Conservation (phyloP, 1,140 invertebrate genomes). For the Steinernema khuongi region DNA sequence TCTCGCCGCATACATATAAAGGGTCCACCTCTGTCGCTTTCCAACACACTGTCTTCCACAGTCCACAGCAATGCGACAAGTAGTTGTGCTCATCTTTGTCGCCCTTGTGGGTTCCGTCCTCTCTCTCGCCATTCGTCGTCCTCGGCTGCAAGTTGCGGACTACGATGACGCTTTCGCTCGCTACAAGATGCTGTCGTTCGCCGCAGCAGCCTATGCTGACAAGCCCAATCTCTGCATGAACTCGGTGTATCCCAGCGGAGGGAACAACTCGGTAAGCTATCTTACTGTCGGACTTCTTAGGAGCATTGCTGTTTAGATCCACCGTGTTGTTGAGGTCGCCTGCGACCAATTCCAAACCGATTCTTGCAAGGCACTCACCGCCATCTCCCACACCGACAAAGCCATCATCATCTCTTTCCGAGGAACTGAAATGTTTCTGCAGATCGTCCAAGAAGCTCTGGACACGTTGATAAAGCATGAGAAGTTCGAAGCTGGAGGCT, state of each 20-base stretch:
- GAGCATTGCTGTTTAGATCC: too few species aligned
- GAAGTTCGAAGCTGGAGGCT: conserved; percentile 35
- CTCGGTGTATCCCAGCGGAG: conserved; percentile 32
- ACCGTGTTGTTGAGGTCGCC: conserved; percentile 22
- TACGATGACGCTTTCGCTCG: conserved; percentile 40
- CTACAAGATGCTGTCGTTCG: conserved; percentile 37
- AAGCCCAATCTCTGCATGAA: conserved; percentile 35
- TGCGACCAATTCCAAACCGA: conserved; percentile 38
- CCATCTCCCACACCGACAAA: conserved; percentile 32
- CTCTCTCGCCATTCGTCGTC: too few species aligned
- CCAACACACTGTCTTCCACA: too few species aligned
- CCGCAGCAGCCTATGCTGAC: conserved; percentile 40
- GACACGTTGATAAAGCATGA: conserved; percentile 22
- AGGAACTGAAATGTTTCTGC: conserved; percentile 42
- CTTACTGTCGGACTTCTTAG: too few species aligned
- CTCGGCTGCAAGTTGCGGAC: too few species aligned
- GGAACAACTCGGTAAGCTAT: conserved; percentile 35
- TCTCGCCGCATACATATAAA: too few species aligned
- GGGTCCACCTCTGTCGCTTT: too few species aligned
- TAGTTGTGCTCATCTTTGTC: too few species aligned
- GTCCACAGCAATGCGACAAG: too few species aligned
- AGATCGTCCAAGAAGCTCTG: conserved; percentile 42
- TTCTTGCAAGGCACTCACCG: conserved; percentile 41
- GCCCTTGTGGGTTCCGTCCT: too few species aligned
- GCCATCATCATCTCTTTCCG: conserved; percentile 37